These are phyloP conservation scores for Cichladusa arquata DNA, from an alignment of 2,113 vertebrate species.

Conservation along the genomic window DNA sequence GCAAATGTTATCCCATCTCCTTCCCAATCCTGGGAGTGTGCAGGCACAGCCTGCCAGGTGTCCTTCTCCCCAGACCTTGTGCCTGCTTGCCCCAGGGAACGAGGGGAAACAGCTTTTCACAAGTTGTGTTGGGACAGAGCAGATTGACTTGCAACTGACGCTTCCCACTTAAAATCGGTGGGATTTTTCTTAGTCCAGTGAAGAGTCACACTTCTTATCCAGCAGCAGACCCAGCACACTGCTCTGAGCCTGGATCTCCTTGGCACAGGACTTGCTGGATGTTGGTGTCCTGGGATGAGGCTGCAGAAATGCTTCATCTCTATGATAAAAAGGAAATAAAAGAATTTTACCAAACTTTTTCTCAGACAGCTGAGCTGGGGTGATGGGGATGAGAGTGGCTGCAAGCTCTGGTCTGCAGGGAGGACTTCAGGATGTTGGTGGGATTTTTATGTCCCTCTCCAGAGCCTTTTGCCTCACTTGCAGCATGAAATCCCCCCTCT, in stretches of 20 bases:
- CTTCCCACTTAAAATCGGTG: neutral
- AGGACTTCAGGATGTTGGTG: neutral
- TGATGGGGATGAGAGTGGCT: neutral
- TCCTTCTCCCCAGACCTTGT: neutral
- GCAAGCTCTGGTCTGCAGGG: neutral
- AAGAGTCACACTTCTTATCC: neutral
- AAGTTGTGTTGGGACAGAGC: neutral
- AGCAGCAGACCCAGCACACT: neutral
- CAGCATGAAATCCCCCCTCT: neutral
- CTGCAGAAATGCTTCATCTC: neutral
- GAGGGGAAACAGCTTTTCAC: neutral
- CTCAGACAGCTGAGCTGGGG: accelerated
- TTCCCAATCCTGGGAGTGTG: neutral
- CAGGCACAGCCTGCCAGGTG: neutral
- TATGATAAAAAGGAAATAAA: neutral
- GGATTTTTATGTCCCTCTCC: neutral
- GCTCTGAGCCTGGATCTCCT: neutral
- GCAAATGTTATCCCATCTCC: neutral
- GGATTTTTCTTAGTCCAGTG: neutral
- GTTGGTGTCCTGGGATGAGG: neutral
- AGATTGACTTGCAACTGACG: neutral
- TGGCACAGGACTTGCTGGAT: neutral
- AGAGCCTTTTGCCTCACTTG: neutral
- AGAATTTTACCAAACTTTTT: neutral
- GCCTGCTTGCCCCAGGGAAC: neutral